These are phyloP conservation scores for Tarsius wallacei DNA, from an alignment of 2,797 vertebrate species.

Conservation along the genomic window DNA sequence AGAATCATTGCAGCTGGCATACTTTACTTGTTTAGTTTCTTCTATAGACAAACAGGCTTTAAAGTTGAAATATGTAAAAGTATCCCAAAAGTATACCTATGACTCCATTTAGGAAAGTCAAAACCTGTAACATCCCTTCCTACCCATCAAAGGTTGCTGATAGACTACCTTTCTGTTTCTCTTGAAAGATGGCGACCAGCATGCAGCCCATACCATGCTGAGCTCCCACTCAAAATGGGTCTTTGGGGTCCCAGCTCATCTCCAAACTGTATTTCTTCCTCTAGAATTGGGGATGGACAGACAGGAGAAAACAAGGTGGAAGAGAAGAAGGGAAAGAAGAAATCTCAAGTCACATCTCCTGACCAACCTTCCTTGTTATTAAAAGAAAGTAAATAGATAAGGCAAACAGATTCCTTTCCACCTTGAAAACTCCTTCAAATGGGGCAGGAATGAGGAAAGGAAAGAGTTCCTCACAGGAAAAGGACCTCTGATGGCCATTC, in stretches of 20 bases:
- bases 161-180: neutral
- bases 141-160: neutral
- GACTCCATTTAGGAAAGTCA: slow-evolving; percentile 44
- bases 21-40: slow-evolving; percentile 26
- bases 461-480: neutral
- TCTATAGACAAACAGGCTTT: slow-evolving; percentile 10
- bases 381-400: slow-evolving; percentile 35
- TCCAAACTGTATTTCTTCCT: slow-evolving; percentile 42
- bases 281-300: neutral
- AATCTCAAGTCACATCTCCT: neutral
- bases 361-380: neutral
- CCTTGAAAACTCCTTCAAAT: slow-evolving; percentile 14
- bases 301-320: neutral
- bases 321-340: neutral
- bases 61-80: slow-evolving; percentile 46
- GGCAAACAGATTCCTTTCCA: neutral
- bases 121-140: neutral
- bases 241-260: neutral
- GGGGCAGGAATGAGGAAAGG: neutral
- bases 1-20: neutral
- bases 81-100: slow-evolving; percentile 9
- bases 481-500: neutral
- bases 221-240: neutral
- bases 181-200: slow-evolving; percentile 4
- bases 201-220: neutral